phyloP scores from a whole-genome alignment of 2,797 vertebrate genomes.

The Epinephelus coioides region DNA sequence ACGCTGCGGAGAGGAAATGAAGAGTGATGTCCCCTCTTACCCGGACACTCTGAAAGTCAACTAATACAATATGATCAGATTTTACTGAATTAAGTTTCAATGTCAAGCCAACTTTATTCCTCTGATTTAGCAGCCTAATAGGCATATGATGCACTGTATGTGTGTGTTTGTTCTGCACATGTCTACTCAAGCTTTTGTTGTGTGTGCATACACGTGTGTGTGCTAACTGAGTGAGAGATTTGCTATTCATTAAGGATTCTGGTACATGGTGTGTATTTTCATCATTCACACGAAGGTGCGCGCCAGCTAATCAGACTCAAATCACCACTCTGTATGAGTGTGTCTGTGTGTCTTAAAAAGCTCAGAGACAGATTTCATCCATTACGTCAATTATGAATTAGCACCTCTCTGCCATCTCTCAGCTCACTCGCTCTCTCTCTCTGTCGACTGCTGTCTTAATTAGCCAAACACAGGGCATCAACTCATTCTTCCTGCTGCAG shows the following conservation, averaged over 20 bases:
- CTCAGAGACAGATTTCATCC: conserved; percentile 91
- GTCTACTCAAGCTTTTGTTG: background rate
- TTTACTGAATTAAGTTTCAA: conserved; percentile 85
- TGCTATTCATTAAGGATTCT: conserved; percentile 84
- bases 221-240: conserved; percentile 62
- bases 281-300: conserved; percentile 91
- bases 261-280: conserved; percentile 86
- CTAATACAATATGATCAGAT: conserved; percentile 68
- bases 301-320: conserved; percentile 89
- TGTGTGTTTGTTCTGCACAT: background rate
- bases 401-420: conserved; percentile 88
- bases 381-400: conserved; percentile 95
- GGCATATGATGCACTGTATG: background rate
- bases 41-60: conserved; percentile 41
- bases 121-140: conserved; percentile 85
- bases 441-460: conserved; percentile 91
- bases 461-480: conserved; percentile 86
- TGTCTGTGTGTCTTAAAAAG: conserved; percentile 86
- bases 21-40: conserved; percentile 8
- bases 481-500: conserved; percentile 78
- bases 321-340: conserved; percentile 76
- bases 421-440: conserved; percentile 68
- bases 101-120: conserved; percentile 88
- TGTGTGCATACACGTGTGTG: background rate
- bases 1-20: background rate